These are phyloP conservation scores for Trematomus bernacchii DNA, from an alignment of 2,797 vertebrate genomes.

Conservation along the genomic window DNA sequence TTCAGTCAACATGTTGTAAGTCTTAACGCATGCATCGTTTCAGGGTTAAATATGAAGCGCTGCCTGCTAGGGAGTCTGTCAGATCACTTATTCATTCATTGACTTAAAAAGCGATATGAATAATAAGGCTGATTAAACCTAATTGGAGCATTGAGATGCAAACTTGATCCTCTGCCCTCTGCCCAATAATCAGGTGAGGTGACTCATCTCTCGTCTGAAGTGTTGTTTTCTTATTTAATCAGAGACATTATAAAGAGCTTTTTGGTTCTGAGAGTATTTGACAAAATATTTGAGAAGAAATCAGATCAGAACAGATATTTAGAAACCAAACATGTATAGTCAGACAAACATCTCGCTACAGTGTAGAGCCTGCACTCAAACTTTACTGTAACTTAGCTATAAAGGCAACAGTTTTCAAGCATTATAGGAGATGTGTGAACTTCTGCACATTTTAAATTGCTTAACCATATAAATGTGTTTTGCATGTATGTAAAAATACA, in stretches of 20 bases:
- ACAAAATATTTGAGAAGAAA: neutral
- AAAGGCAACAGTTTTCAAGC: too few relatives aligned
- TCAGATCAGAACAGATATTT: neutral
- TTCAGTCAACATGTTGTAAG: neutral
- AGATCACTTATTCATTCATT: constrained; percentile 53
- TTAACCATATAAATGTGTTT: too few relatives aligned
- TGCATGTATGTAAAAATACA: too few relatives aligned
- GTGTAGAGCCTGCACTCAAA: too few relatives aligned
- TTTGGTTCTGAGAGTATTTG: neutral
- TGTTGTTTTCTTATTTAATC: neutral
- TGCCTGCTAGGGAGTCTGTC: constrained; percentile 35
- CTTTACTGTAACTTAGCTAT: too few relatives aligned
- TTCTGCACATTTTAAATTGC: too few relatives aligned
- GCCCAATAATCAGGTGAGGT: constrained; percentile 19
- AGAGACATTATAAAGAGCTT: neutral
- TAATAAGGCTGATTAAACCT: constrained; percentile 29
- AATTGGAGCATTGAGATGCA: constrained; percentile 36
- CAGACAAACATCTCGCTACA: neutral
- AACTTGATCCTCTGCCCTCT: neutral
- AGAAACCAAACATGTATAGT: neutral
- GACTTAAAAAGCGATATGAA: constrained; percentile 9
- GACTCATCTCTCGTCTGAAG: constrained; percentile 17
- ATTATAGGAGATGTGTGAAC: too few relatives aligned
- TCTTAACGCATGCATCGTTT: neutral
- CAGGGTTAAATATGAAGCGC: constrained; percentile 19